Base-by-base conservation (phyloP, 2,113 vertebrate species). In the Boleophthalmus pectinirostris region DNA sequence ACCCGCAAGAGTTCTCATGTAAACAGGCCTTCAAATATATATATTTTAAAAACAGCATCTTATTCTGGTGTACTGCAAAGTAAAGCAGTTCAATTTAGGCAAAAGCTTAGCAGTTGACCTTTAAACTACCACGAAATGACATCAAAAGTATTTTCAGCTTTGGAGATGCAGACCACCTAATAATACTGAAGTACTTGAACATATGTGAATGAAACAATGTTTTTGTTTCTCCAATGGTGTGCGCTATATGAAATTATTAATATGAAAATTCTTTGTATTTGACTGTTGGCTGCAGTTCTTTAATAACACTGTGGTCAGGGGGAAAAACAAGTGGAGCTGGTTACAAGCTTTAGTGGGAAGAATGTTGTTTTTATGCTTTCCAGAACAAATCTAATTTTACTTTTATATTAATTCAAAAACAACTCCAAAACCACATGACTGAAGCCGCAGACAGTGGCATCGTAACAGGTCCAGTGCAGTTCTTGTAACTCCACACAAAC, bases 321-420 rank as follows among this genome's bases (percentile, higher is more conserved):
- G 2, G 0, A 12, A 29, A 61, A 61, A 25, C 57, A 56, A 56
- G 23, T 60, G 23, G 24, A 60, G 18, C 15, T 51, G 47, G 47
- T 49, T 49, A 58, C 56, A 58, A 24, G 56, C 5, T 13, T 25
- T 25, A 25, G 23, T 11, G 56, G 56, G 13, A 29, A 60, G 9
- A 25, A 60, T 25, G 6, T 18, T 33, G 58, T 35, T 33, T 64
- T 35, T 14, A 25, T 0, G 23, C 14, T 58, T 64, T 43, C 16
- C 18, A 18, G 61, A 61, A 61, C 58, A 61, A 61, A 16, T 15
- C 58, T 61, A 61, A 61, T 61, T 33, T 33, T 8, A 33, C 58
- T 61, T 38, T 64, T n/a, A n/a, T 64, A n/a, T 64, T 43, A 38
- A 38, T 64, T 64, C 20, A 20, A 64, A 64, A 64, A 33, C 58